Conservation (phyloP, 2,113 vertebrate species). For the Platichthys stellatus region DNA sequence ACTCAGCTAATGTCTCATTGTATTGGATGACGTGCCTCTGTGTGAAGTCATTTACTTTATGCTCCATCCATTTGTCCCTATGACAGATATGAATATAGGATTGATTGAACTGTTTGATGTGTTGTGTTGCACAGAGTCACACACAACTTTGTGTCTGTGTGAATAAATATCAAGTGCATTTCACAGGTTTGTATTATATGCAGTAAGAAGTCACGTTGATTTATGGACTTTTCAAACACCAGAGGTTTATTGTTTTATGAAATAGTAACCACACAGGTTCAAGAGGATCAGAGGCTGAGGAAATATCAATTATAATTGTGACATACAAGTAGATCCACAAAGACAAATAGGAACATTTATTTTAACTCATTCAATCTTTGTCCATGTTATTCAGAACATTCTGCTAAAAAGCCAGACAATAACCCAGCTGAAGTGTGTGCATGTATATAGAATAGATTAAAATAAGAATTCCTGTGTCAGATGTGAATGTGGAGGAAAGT, state of each 20-base stretch:
- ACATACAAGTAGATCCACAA: background rate
- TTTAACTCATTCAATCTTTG: background rate
- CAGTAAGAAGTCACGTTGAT: no score
- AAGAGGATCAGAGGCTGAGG: background rate
- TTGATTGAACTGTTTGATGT: conserved; percentile 20
- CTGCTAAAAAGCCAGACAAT: background rate
- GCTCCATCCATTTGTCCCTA: background rate
- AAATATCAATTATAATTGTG: background rate
- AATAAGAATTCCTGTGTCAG: background rate
- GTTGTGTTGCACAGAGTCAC: background rate
- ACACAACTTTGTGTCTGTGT: background rate
- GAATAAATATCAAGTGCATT: background rate
- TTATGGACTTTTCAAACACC: background rate
- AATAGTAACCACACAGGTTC: background rate
- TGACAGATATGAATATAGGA: background rate
- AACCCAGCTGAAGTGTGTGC: background rate
- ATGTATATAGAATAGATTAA: background rate
- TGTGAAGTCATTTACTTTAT: background rate
- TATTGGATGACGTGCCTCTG: background rate
- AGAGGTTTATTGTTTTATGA: background rate
- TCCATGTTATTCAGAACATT: background rate
- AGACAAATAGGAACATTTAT: background rate
- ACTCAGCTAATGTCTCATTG: background rate
- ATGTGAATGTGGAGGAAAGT: background rate
- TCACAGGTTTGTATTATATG: background rate